Evolutionary conservation across 1,140 invertebrate species (phyloP).

Genomic region (Magallana ariakensis): DNA sequence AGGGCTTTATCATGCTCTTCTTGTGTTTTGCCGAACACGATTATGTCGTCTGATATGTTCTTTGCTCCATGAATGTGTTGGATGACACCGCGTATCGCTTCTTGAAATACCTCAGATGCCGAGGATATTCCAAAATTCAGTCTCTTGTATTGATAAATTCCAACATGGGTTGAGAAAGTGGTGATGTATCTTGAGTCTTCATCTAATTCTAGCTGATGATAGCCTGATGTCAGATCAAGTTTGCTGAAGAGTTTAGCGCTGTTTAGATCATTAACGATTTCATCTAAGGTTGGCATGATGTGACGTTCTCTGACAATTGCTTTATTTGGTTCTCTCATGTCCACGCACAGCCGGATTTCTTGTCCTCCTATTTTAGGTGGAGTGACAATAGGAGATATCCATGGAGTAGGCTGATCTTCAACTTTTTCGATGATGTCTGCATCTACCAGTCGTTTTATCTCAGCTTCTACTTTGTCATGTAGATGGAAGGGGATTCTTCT

Average conservation of each 20-base stretch:
- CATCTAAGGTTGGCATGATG: conserved; percentile 56
- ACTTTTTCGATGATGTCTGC: conserved; percentile 66
- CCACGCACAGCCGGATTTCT: conserved; percentile 54
- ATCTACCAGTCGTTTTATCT: conserved; percentile 49
- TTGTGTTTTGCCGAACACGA: too few species aligned
- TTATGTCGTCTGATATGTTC: too few species aligned
- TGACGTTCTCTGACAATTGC: conserved; percentile 50
- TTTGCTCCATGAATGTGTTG: too few species aligned
- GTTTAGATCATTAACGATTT: conserved; percentile 46
- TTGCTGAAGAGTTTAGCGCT: conserved; percentile 56
- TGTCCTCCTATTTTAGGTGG: conserved; percentile 59
- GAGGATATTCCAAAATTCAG: conserved; percentile 58
- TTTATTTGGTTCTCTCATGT: too few species aligned
- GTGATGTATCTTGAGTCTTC: conserved; percentile 56
- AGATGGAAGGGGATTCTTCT: conserved; percentile 56
- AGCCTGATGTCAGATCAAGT: conserved; percentile 60
- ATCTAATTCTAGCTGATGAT: conserved; percentile 61
- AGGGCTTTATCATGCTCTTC: too few species aligned
- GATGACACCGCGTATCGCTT: too few species aligned
- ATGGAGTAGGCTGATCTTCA: too few species aligned
- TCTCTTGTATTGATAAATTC: conserved; percentile 57
- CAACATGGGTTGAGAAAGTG: conserved; percentile 64
- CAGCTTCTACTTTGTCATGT: conserved; percentile 46
- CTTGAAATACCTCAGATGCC: conserved; percentile 63
- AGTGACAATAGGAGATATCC: conserved; percentile 63